Base-by-base conservation (phyloP, 2,888 invertebrate genomes). In the Neoaliturus tenellus region DNA sequence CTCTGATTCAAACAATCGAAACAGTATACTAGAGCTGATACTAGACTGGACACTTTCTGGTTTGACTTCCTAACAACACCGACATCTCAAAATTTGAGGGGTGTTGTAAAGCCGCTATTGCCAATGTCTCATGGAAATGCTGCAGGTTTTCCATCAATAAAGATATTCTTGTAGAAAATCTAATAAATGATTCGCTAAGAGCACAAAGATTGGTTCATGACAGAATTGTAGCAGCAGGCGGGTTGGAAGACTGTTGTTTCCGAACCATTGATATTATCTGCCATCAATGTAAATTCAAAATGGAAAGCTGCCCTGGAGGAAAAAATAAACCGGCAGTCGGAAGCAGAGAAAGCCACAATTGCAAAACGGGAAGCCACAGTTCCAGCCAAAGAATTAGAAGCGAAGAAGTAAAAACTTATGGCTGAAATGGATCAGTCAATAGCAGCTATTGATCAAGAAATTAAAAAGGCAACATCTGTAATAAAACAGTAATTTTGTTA, bases 41-140 rank as follows among this genome's bases (percentile, higher is more conserved):
- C 20, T 2, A 31, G 41, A 1, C 41, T 81, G 0, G 58, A 62
- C 25, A 4, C 20, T 0, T 62, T 81, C 25, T 81, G 62, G 81
- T 28, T 17, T 35, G 20, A 58, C 12, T 8, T 80, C 4, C 5
- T 75, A 3, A 23, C n/a, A 51, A n/a, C 35, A 58, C 2, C 3
- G 20, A 44, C 4, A 23, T 20, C 20, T n/a, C 39, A 31, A 71
- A 33, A 71, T 12, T 17, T 28, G 39, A 81, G 23, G 1, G 8
- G 3, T 28, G 23, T 55, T 14, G 35, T 55, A 2, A 55, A 58
- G 23, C 62, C 41, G 8, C 17, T 81, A 1, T 23, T 81, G 20
- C 23, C 67, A 25, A 20, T 81, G 0, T 81, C 67, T 12, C 81
- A 81, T 25, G 81, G 81, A 0, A 81, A 81, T 58, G 80, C 80